Base-by-base conservation (phyloP, 2,888 invertebrate species). In the Lagria hirta region DNA sequence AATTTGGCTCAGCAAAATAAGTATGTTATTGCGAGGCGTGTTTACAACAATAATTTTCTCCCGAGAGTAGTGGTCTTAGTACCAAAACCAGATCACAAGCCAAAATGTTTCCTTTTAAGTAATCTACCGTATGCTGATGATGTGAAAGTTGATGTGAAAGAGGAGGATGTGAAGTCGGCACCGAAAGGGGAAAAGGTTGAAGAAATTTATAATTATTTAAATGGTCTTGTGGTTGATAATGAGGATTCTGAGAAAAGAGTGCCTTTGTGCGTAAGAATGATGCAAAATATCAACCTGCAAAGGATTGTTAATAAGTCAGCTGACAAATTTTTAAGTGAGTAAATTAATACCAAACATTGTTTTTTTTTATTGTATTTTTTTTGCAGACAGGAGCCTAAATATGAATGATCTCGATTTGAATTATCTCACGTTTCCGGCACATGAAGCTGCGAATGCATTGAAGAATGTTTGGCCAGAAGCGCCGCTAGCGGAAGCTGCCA, bases 41-140 rank as follows among this genome's bases (percentile, higher is more conserved):
- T 47, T 8, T 47, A 47, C 26, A 21, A 21, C 12, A 42, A 26
- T 6, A 42, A 37, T 22, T 32, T n/a, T 20, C 3, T 18, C 10
- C 40, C 47, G 2, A 36, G 23, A 15, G 29, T 40, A 27, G 42
- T 42, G 8, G 32, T 32, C 6, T 17, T 47, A 21, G 33, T 47
- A 8, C 47, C 47, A 4, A 32, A 42, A 32, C 32, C 24, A 3
- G 42, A 42, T 3, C 30, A 32, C 18, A 26, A 35, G 4, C 47
- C 42, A 1, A 47, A 33, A 26, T 47, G 47, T 33, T 47, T 47
- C 18, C 13, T 42, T n/a, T 11, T 42, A 12, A 27, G 32, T 1
- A n/a, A 28, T 7, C n/a, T 47, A 18, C 42, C 47, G 8, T 47
- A 30, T 14, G 32, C 13, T n/a, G 30, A 47, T 21, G 23, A 42